A percentile compares a stretch with the other conserved stretches of the same genome.
phyloP scores from a whole-genome alignment of 2,797 vertebrate genomes.

The Triplophysa yarkandensis region DNA sequence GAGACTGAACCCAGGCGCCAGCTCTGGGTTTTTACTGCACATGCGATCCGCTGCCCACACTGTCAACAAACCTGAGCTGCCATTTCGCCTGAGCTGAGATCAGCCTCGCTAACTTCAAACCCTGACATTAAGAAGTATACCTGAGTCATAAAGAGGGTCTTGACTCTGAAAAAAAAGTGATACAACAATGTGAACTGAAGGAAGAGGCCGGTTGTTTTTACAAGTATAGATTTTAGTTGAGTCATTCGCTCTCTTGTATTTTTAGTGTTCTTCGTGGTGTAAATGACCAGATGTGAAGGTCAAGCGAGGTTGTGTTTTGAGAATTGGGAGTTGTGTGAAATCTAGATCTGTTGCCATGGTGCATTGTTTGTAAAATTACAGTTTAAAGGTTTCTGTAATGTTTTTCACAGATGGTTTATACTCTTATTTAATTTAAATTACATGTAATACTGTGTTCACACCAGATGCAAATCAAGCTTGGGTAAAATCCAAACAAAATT shows the following conservation, averaged over 20 bases:
- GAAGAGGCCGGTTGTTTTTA: background rate
- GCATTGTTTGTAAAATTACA: conserved; percentile 43
- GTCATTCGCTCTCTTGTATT: conserved; percentile 24
- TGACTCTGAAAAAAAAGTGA: background rate
- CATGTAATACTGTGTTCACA: no score
- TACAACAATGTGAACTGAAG: background rate
- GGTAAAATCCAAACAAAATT: no score
- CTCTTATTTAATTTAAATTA: background rate
- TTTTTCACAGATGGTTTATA: background rate
- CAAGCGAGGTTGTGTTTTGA: conserved; percentile 35
- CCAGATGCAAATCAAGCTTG: no score
- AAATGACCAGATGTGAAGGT: conserved; percentile 39
- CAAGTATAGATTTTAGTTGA: background rate
- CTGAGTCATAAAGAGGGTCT: background rate
- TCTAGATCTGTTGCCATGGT: conserved; percentile 60
- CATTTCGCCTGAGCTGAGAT: conserved; percentile 18
- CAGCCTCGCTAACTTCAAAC: background rate
- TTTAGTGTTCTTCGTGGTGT: background rate
- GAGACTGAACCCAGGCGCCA: conserved; percentile 32
- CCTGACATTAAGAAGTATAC: conserved; percentile 1
- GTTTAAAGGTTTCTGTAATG: background rate
- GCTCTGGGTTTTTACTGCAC: conserved; percentile 15
- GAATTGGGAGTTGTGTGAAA: conserved; percentile 47
- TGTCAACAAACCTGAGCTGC: conserved; percentile 32
- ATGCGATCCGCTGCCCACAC: conserved; percentile 17